A percentile compares a stretch with the other conserved stretches of the same genome.
Evolutionary conservation across 2,797 vertebrate genomes (phyloP).

Genomic region (Dromococcyx pavoninus): DNA sequence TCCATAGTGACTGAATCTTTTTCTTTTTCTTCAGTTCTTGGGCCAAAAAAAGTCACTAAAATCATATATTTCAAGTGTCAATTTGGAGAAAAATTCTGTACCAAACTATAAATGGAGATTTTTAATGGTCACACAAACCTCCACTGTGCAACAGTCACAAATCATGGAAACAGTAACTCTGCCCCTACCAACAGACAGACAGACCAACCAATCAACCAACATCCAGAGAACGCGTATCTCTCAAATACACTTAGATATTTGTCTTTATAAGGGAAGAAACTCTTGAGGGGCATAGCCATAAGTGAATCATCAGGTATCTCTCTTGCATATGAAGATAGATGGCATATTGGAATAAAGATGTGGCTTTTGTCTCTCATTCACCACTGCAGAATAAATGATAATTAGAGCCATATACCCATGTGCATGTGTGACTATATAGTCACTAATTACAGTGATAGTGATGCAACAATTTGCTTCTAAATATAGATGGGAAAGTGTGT

Average conservation of each 20-base stretch:
- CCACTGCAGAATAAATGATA: background rate
- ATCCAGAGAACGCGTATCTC: background rate
- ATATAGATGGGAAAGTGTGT: background rate
- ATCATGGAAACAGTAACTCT: background rate
- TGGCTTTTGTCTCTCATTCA: background rate
- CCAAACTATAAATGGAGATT: background rate
- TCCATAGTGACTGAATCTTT: background rate
- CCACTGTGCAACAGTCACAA: background rate
- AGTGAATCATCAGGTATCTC: background rate
- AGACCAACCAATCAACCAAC: background rate
- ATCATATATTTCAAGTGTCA: background rate
- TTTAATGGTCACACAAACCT: background rate
- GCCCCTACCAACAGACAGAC: background rate
- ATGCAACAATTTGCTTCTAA: background rate
- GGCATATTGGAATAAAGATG: background rate
- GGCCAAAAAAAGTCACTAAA: background rate
- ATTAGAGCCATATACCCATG: background rate
- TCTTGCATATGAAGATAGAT: conserved; percentile 14
- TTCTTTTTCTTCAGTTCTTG: background rate
- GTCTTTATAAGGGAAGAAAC: background rate
- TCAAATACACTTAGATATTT: background rate
- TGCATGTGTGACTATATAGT: background rate
- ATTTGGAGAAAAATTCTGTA: background rate
- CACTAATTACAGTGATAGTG: background rate
- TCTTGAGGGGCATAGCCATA: background rate